Evolutionary conservation across 1,140 invertebrate genomes (phyloP), one percentile per base, ranked within the genome.

Genomic region (Rhyacophila brunnea): DNA sequence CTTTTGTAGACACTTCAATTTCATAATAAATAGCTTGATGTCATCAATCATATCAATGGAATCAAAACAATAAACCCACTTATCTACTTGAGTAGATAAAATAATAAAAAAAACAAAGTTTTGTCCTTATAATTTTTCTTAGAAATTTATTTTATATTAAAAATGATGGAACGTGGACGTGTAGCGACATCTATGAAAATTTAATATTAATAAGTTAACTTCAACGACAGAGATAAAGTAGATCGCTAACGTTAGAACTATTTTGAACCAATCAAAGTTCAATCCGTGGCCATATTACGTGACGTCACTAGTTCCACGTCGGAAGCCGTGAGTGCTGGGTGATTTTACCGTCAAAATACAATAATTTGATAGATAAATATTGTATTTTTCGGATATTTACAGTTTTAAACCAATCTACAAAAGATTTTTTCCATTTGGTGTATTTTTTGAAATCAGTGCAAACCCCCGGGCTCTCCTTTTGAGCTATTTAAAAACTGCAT

Each of bases 281-380:
- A 71, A 68, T 70, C 66, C 69, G 75, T 77, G 75, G 70, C 69
- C 68, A 66, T 71, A 58, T 66, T 70, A 69, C 65, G 69, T 79
- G 75, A 79, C 75, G 77, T 78, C 77, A 78, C 71, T 74, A 73
- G 71, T 77, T 78, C 77, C 77, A 79, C 75, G 75, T 78, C 75
- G 75, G 74, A 77, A 74, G 73, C 69, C 69, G 67, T 68, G 58
- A 52, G 40, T 69, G 71, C 69, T 72, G 74, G 75, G 74, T 73
- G 34, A 28, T 14, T 18, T 20, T n/a, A 5, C n/a, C 38, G 38
- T n/a, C 38, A 15, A 40, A 40, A n/a, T 15, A 13, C 38, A 15
- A n/a, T 40, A 15, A 40, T 13, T 28, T 9, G 9, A 28, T 28
- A 5, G 4, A 28, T 28, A 28, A 28, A 28, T 28, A 61, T 66